These are phyloP conservation scores for Lepidurus packardi DNA, from an alignment of 1,140 invertebrate species.

Conservation along the genomic window DNA sequence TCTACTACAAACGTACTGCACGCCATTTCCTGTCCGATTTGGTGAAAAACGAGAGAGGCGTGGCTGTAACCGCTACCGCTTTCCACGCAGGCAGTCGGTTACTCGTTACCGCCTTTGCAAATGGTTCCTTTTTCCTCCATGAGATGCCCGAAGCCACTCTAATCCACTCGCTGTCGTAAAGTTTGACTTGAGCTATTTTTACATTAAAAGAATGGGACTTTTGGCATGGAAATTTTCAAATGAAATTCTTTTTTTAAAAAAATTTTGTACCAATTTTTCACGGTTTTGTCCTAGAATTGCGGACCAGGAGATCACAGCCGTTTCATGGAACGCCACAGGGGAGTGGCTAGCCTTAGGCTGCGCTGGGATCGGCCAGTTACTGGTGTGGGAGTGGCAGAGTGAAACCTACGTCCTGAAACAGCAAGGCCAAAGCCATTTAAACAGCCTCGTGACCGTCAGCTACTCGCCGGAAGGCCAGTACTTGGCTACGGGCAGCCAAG, in stretches of 20 bases:
- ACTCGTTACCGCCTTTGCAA: slow-evolving; percentile 72
- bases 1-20: slow-evolving; percentile 58
- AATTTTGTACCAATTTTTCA: no score
- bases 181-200: background rate
- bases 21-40: slow-evolving; percentile 67
- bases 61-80: slow-evolving; percentile 64
- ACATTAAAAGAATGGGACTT: no score
- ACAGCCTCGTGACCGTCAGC: slow-evolving; percentile 76
- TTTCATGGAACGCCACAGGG: slow-evolving; percentile 75
- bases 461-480: slow-evolving; percentile 89
- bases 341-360: slow-evolving; percentile 94
- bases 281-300: slow-evolving; percentile 56
- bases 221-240: no score
- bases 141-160: slow-evolving; percentile 87
- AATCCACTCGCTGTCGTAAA: slow-evolving; percentile 76
- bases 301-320: slow-evolving; percentile 69
- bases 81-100: slow-evolving; percentile 73
- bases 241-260: no score
- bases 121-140: slow-evolving; percentile 80
- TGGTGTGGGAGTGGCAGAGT: slow-evolving; percentile 99
- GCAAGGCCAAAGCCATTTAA: slow-evolving; percentile 72
- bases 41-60: slow-evolving; percentile 52
- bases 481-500: slow-evolving; percentile 86
- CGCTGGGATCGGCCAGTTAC: slow-evolving; percentile 72
- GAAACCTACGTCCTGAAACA: slow-evolving; percentile 98